These are phyloP conservation scores for Thunnus maccoyii DNA, from an alignment of 2,113 vertebrate species.

Conservation along the genomic window DNA sequence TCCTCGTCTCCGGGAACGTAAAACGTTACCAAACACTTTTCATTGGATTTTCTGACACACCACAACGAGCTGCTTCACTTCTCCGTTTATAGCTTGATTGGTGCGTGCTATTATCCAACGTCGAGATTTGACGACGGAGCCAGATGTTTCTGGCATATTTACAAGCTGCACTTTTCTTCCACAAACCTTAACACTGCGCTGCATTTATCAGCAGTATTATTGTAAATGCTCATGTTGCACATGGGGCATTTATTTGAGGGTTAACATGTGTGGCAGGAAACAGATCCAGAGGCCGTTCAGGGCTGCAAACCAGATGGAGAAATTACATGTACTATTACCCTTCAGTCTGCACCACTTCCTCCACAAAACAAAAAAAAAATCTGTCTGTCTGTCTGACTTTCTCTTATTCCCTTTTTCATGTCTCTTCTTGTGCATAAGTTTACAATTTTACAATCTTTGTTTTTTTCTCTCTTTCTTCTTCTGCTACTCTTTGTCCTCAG, in stretches of 20 bases:
- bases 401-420: background rate
- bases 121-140: too few relatives aligned
- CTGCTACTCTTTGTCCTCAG: too few relatives aligned
- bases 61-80: too few relatives aligned
- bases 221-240: background rate
- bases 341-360: background rate
- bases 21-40: too few relatives aligned
- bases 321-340: background rate
- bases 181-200: background rate
- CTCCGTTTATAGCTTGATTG: too few relatives aligned
- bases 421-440: background rate
- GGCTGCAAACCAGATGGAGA: background rate
- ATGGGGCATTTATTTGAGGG: background rate
- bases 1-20: too few relatives aligned
- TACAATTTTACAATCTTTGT: background rate
- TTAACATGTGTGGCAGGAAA: slow-evolving; percentile 8
- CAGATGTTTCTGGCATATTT: background rate
- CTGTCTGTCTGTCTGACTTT: background rate
- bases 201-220: background rate
- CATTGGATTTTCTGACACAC: too few relatives aligned
- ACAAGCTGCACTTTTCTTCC: background rate
- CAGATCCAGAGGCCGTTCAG: background rate
- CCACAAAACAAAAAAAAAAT: background rate
- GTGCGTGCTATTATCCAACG: too few relatives aligned
- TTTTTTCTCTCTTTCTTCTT: too few relatives aligned